A percentile compares a stretch with the other conserved stretches of the same genome.
phyloP scores from a whole-genome alignment of 2,113 vertebrate genomes.

The Brachypodius melanocephalos region DNA sequence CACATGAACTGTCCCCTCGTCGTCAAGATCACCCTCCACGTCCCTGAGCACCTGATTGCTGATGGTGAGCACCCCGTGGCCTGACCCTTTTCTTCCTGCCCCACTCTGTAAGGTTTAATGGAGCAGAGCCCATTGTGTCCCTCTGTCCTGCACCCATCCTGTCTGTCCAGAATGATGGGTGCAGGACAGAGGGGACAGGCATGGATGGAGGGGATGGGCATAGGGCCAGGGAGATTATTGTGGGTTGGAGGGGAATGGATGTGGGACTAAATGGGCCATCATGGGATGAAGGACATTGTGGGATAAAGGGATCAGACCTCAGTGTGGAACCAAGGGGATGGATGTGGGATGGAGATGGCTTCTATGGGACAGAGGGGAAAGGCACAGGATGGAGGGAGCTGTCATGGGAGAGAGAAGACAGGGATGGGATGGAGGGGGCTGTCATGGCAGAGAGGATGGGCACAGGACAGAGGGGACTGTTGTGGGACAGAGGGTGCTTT shows the following conservation, averaged over 20 bases:
- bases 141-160: too few relatives aligned
- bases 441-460: neutral
- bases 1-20: slow-evolving; percentile 91
- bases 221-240: neutral
- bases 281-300: neutral
- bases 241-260: neutral
- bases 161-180: neutral
- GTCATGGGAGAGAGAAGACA: neutral
- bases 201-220: neutral
- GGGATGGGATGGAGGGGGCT: neutral
- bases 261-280: neutral
- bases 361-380: neutral
- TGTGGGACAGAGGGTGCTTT: neutral
- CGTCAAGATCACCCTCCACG: slow-evolving; percentile 91
- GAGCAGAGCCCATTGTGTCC: neutral
- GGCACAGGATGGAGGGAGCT: neutral
- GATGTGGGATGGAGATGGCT: neutral
- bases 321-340: neutral
- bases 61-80: slow-evolving; percentile 77
- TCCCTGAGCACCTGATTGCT: slow-evolving; percentile 95
- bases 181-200: neutral
- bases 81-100: neutral
- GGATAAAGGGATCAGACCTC: neutral
- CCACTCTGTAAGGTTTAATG: neutral
- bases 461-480: neutral